Evolutionary conservation across 2,888 invertebrate species (phyloP).

Genomic region (Arrhopalites spinosus): DNA sequence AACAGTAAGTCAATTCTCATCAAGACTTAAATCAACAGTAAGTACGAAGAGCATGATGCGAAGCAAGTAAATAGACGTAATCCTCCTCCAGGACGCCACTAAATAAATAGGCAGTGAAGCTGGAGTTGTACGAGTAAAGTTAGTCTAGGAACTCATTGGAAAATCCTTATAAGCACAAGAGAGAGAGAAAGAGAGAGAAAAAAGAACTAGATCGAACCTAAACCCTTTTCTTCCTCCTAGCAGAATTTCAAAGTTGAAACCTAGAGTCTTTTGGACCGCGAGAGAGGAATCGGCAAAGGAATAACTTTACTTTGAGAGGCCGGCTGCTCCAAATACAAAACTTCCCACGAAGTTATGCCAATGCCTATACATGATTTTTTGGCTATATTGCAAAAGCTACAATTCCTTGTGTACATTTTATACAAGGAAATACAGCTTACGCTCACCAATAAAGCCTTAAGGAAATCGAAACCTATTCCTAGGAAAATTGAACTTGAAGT

Average conservation of each 20-base stretch:
- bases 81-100: conserved; percentile 29
- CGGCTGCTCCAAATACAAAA: conserved; percentile 25
- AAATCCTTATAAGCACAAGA: conserved; percentile 9
- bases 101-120: conserved; percentile 27
- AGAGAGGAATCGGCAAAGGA: conserved; percentile 24
- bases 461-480: conserved; percentile 36
- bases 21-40: conserved; percentile 35
- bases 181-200: not conserved
- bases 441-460: conserved; percentile 4
- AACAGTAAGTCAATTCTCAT: conserved; percentile 32
- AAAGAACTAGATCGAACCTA: conserved; percentile 3
- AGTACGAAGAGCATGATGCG: conserved; percentile 30
- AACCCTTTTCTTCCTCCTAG: not conserved
- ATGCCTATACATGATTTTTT: not conserved
- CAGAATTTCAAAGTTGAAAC: conserved; percentile 32
- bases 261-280: conserved; percentile 16
- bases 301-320: conserved; percentile 17
- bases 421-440: conserved; percentile 22
- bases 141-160: conserved; percentile 18
- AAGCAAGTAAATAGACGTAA: conserved; percentile 35
- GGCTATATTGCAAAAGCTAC: conserved; percentile 10
- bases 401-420: not conserved
- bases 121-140: conserved; percentile 3
- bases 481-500: conserved; percentile 35
- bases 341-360: conserved; percentile 17